phyloP scores from a whole-genome alignment of 2,888 invertebrate genomes.

The Sinodicranocentrus sp. region DNA sequence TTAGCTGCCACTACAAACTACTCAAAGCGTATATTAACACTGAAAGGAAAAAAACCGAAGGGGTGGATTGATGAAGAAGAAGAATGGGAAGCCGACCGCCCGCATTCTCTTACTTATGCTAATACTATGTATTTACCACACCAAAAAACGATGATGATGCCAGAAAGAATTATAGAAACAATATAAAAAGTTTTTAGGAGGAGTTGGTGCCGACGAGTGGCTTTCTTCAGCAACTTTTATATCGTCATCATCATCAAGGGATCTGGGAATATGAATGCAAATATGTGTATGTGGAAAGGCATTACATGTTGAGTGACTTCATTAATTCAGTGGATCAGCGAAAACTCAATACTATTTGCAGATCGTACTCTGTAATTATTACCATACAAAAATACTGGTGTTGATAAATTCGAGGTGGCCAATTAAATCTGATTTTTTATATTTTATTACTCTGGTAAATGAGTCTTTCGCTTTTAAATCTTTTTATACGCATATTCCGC shows the following conservation, averaged over 20 bases:
- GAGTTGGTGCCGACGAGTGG: background rate
- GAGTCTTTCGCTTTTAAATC: too few relatives aligned
- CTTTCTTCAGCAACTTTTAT: background rate
- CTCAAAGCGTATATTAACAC: constrained; percentile 62
- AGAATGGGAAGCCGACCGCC: constrained; percentile 72
- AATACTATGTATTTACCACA: constrained; percentile 38
- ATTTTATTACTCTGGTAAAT: too few relatives aligned
- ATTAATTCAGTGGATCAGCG: too few relatives aligned
- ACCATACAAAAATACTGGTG: too few relatives aligned
- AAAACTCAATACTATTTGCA: too few relatives aligned
- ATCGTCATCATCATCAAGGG: too few relatives aligned
- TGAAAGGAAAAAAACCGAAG: constrained; percentile 29
- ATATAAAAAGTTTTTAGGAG: constrained; percentile 13
- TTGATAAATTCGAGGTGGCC: too few relatives aligned
- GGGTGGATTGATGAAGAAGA: constrained; percentile 1
- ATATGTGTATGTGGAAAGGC: background rate
- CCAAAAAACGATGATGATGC: constrained; percentile 44
- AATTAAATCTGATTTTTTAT: too few relatives aligned
- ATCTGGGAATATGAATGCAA: background rate
- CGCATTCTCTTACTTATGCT: constrained; percentile 68
- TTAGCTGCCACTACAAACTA: constrained; percentile 69
- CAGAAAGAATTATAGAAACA: constrained; percentile 38
- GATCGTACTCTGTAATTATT: too few relatives aligned
- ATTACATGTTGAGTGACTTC: too few relatives aligned
- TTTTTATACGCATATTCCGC: too few relatives aligned